phyloP scores from a whole-genome alignment of 2,113 vertebrate species.

The Ailurus styani region DNA sequence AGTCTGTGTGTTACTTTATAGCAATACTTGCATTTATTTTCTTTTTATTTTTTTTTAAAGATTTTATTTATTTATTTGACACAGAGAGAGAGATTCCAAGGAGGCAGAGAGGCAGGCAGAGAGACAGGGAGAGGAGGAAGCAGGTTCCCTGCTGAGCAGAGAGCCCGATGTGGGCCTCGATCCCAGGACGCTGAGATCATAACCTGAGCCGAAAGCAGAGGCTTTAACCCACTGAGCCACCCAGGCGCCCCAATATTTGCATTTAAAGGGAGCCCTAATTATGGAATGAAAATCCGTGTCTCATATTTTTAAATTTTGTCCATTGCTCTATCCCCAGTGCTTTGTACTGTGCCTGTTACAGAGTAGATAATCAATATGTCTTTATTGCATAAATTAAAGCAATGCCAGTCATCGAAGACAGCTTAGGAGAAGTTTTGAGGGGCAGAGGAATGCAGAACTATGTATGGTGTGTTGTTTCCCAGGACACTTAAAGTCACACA shows the following conservation, averaged over 20 bases:
- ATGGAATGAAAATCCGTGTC: conserved; percentile 16
- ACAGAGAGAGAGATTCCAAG: no score
- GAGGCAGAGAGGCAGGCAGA: no score
- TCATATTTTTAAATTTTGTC: not conserved
- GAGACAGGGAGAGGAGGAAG: no score
- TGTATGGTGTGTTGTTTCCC: not conserved
- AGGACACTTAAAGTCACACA: not conserved
- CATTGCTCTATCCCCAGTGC: not conserved
- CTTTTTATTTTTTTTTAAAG: no score
- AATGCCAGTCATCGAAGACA: not conserved
- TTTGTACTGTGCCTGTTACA: not conserved
- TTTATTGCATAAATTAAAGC: not conserved
- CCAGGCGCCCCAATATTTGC: no score
- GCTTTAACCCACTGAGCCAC: no score
- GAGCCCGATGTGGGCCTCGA: no score
- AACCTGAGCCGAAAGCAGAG: no score
- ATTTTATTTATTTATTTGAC: no score
- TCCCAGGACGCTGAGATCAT: no score
- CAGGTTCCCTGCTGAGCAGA: no score
- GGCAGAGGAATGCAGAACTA: not conserved
- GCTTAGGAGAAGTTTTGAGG: not conserved
- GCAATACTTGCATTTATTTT: conserved; percentile 43
- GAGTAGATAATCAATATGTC: not conserved
- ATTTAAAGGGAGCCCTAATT: conserved; percentile 33
- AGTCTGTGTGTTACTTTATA: conserved; percentile 15